phyloP scores from a whole-genome alignment of 2,113 vertebrate species.

The Trematocara nigrifrons region DNA sequence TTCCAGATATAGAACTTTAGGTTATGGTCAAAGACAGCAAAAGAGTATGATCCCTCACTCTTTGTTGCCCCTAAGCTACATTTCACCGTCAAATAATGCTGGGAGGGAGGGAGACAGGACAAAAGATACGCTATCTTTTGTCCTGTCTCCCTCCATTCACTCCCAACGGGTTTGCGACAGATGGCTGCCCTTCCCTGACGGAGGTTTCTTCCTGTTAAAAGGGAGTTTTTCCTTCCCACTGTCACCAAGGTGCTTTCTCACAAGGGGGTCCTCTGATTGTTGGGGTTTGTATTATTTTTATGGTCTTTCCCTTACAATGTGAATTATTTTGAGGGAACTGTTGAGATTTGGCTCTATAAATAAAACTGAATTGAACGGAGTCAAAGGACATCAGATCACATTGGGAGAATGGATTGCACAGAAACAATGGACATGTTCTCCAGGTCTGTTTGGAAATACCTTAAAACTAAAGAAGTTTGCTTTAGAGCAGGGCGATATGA shows the following conservation, averaged over 20 bases:
- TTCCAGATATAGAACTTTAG: neutral
- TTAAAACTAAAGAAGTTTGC: neutral
- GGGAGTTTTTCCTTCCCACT: neutral
- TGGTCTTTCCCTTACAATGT: neutral
- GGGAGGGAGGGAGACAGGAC: too few relatives aligned
- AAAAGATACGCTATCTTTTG: too few relatives aligned
- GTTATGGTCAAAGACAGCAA: neutral
- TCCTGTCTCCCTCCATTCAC: neutral
- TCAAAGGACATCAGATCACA: neutral
- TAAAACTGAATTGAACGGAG: neutral
- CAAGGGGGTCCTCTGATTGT: rapidly evolving
- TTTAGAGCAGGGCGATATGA: neutral
- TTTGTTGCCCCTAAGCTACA: neutral
- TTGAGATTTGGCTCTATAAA: neutral
- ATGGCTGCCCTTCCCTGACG: neutral
- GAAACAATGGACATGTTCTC: neutral
- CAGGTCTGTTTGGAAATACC: neutral
- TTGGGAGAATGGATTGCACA: neutral
- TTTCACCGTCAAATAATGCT: neutral
- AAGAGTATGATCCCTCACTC: neutral
- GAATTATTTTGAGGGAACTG: neutral
- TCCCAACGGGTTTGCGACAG: neutral
- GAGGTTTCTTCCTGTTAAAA: neutral
- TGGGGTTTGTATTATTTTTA: neutral
- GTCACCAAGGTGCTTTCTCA: neutral